phyloP scores from a whole-genome alignment of 2,113 vertebrate genomes.

The Calidris pygmaea region DNA sequence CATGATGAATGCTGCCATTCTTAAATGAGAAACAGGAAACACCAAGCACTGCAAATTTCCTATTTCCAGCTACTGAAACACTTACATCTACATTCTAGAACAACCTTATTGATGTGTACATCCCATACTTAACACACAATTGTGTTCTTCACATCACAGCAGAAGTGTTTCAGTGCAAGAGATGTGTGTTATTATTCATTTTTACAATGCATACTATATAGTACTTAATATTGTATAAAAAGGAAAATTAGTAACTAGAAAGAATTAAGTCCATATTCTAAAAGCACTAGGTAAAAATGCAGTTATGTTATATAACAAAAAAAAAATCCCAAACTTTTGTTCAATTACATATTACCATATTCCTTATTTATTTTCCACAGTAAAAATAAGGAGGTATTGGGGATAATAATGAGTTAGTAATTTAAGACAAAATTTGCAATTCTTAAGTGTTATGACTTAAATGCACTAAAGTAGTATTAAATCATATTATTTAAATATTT shows the following conservation, averaged over 20 bases:
- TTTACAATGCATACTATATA: background rate
- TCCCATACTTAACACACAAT: background rate
- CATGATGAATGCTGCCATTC: background rate
- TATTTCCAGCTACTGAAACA: background rate
- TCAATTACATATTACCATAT: background rate
- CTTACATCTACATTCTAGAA: background rate
- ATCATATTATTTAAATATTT: background rate
- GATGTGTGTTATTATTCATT: background rate
- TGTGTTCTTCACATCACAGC: background rate
- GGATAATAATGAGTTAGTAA: background rate
- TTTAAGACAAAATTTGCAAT: background rate
- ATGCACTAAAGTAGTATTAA: background rate
- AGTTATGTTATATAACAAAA: background rate
- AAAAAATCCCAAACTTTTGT: background rate
- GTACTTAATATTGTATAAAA: background rate
- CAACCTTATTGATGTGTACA: rapidly evolving
- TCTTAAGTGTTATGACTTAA: background rate
- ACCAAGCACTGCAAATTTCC: background rate
- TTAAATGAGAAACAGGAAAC: background rate
- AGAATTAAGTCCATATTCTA: background rate
- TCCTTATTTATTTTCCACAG: background rate
- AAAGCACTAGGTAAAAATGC: background rate
- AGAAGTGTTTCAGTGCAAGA: background rate
- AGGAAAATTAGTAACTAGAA: background rate
- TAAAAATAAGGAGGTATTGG: background rate